A percentile compares a stretch with the other conserved stretches of the same genome.
phyloP scores from a whole-genome alignment of 2,113 vertebrate genomes.

The Cynocephalus volans region DNA sequence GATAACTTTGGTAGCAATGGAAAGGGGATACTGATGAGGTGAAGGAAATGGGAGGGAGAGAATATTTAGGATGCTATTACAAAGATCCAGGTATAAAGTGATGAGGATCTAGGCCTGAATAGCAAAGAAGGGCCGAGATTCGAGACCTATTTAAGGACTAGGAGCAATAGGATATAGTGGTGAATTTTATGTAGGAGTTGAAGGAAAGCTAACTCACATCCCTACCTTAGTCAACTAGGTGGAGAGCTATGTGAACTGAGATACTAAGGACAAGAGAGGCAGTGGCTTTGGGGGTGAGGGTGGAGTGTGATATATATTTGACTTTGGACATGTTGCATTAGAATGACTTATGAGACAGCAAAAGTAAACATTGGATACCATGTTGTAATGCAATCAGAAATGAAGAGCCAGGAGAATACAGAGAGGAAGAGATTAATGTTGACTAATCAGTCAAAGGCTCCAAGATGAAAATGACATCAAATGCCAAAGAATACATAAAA shows the following conservation, averaged over 20 bases:
- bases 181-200: not conserved
- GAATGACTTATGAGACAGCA: not conserved
- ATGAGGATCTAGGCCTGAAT: not conserved
- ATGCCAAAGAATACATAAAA: not conserved
- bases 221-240: not conserved
- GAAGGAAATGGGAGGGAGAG: not conserved
- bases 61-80: not conserved
- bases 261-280: not conserved
- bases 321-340: not conserved
- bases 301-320: not conserved
- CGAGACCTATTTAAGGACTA: not conserved
- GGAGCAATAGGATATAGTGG: too few species aligned
- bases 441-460: not conserved
- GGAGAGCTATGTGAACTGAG: not conserved
- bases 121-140: not conserved
- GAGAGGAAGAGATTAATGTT: not conserved
- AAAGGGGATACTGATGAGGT: not conserved
- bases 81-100: not conserved
- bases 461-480: not conserved
- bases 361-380: not conserved
- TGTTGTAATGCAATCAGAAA: not conserved
- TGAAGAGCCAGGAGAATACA: not conserved
- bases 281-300: not conserved
- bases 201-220: not conserved
- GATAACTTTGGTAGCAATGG: not conserved